Evolutionary conservation across 64 coral and sea anemone species (phyloP).

Genomic region (Pachyseris speciosa): DNA sequence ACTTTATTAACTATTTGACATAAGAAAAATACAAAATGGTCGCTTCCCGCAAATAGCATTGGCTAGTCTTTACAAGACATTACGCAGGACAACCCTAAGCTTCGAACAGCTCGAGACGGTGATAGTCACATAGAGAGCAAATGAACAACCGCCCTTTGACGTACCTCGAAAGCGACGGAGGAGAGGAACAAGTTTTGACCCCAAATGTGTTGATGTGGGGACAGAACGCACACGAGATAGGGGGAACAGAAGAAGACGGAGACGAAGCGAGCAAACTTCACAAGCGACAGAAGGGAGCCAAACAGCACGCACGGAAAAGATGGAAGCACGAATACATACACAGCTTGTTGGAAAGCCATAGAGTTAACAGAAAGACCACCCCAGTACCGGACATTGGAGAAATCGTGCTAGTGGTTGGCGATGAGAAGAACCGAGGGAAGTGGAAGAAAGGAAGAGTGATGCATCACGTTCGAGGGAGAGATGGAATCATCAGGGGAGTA

Average conservation of each 20-base stretch:
- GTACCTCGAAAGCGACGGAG: too few species aligned
- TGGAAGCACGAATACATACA: constrained; percentile 29
- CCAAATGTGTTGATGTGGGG: constrained; percentile 81
- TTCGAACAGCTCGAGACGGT: constrained; percentile 54
- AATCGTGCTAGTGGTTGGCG: constrained; percentile 42
- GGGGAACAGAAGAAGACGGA: constrained; percentile 50
- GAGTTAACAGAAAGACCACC: constrained; percentile 21
- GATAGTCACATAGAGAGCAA: constrained; percentile 77
- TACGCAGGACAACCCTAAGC: constrained; percentile 46
- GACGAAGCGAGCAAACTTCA: constrained; percentile 31
- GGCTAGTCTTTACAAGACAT: constrained; percentile 82
- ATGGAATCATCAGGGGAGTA: too few species aligned
- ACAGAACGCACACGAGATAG: constrained; percentile 63
- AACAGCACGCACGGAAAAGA: constrained; percentile 21
- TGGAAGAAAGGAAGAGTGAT: too few species aligned
- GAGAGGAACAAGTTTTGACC: too few species aligned
- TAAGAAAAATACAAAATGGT: too few species aligned
- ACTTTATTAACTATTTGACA: too few species aligned
- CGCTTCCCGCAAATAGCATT: too few species aligned
- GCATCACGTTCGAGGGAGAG: too few species aligned
- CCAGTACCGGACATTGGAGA: constrained; percentile 60
- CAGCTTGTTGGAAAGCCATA: constrained; percentile 40
- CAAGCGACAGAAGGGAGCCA: background rate
- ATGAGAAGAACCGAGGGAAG: too few species aligned
- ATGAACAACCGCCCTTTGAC: constrained; percentile 76